Conservation (phyloP, 2,888 invertebrate species). For the Dioctria linearis region DNA sequence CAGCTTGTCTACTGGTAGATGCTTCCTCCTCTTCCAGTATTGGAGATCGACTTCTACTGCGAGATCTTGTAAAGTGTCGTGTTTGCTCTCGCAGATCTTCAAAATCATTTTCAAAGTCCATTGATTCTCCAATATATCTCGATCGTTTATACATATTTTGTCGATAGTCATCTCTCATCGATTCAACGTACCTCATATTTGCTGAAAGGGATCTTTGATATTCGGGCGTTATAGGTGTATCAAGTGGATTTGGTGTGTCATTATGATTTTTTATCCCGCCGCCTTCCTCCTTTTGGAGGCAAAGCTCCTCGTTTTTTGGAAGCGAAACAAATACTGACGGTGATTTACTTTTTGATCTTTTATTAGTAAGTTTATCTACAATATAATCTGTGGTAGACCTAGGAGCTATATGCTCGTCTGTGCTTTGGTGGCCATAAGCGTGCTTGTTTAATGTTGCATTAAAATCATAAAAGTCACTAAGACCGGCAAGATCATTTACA, state of each 20-base stretch:
- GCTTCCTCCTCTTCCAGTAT: conserved; percentile 46
- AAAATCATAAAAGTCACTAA: conserved; percentile 62
- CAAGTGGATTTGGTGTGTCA: conserved; percentile 11
- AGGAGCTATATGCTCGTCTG: conserved; percentile 21
- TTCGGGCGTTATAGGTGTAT: conserved; percentile 54
- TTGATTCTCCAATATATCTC: conserved; percentile 68
- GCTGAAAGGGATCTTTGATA: conserved; percentile 64
- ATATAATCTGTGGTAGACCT: conserved; percentile 58
- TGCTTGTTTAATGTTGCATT: conserved; percentile 65
- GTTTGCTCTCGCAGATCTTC: conserved; percentile 66
- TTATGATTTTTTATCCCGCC: conserved; percentile 12
- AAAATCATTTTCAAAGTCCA: conserved; percentile 64
- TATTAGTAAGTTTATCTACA: conserved; percentile 5
- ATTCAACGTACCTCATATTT: conserved; percentile 64
- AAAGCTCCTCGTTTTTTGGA: conserved; percentile 50
- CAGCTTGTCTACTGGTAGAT: conserved; percentile 61
- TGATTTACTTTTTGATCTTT: conserved; percentile 33
- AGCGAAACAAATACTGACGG: background rate
- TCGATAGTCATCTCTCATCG: conserved; percentile 63
- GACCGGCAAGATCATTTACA: conserved; percentile 31
- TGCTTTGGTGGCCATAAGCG: conserved; percentile 43
- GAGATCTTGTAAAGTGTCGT: conserved; percentile 66
- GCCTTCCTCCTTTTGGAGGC: conserved; percentile 29
- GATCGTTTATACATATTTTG: conserved; percentile 65
- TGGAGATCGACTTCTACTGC: conserved; percentile 67